Base-by-base conservation (phyloP, 1,140 invertebrate species). In the Megalonaias nervosa region DNA sequence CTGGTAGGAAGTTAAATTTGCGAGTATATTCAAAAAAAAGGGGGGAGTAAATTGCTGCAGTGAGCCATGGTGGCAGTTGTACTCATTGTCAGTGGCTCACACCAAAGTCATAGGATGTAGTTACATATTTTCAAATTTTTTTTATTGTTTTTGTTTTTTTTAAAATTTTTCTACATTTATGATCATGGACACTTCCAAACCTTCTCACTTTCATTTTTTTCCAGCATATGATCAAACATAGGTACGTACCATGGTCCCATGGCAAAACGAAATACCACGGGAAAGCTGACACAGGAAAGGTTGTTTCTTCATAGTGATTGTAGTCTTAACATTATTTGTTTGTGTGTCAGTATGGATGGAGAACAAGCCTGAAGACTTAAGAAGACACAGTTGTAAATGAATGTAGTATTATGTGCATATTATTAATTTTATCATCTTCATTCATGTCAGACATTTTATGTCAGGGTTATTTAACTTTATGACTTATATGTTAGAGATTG, bases 211-310 rank as follows among this genome's bases (percentile, higher is more conserved):
- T 75, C 83, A 79, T 85, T 79, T 84, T 57, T 77, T 95, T 95
- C 77, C 93, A 98, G 97, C 98, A 99, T 92, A 99, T 99, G 99
- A 97, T 99, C 85, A 98, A 97, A 92, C 99, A 99, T 92, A 95
- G 95, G 91, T 99, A 99, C 92, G 92, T 99, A 89, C 99, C 98
- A 75, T 99, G 99, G 91, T 99, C 98, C 57, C 95, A 97, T 91
- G 98, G 98, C 81, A 99, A 99, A 92, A 97, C 96, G 85, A 95
- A 95, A 90, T 99, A 93, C 82, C 86, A 88, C 76, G 91, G 90
- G 13, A 92, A 92, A 77, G 90, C 91, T 77, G 91, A 92, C 80
- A 88, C 87, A 66, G 91, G 91, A 23, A 91, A 91, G 85, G 89
- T 90, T 21, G 85, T 91, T 21, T 64, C 82, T 26, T 74, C 81